Percentiles rank a stretch among this genome's conserved stretches.
These are phyloP conservation scores for Periophthalmodon schlosseri DNA, from an alignment of 2,113 vertebrate genomes.

Conservation along the genomic window DNA sequence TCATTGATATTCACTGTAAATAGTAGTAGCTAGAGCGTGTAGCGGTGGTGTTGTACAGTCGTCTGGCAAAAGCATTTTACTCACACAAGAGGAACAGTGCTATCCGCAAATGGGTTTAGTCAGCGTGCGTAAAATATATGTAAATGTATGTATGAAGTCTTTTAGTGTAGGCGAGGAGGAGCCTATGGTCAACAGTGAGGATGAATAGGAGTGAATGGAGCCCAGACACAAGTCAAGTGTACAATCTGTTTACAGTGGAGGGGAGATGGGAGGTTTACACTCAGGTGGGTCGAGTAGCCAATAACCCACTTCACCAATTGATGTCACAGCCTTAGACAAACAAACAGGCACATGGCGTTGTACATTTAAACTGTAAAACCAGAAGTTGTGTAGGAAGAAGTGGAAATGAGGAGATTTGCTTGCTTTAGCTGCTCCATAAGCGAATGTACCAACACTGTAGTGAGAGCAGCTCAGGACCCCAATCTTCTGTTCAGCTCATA, in stretches of 20 bases:
- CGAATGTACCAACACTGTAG: no score
- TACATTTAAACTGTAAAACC: no score
- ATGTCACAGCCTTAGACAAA: not conserved
- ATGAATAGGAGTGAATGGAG: constrained; percentile 60
- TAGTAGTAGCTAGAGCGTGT: constrained; percentile 32
- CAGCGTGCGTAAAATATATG: constrained; percentile 61
- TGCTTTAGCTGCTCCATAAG: no score
- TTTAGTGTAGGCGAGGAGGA: constrained; percentile 51
- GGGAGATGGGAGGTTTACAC: constrained; percentile 51
- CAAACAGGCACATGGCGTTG: no score
- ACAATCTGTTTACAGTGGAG: constrained; percentile 58
- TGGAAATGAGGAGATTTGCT: no score
- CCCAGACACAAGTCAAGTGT: constrained; percentile 62
- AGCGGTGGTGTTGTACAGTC: constrained; percentile 16
- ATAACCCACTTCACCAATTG: not conserved
- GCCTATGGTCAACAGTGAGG: constrained; percentile 55
- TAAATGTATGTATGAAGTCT: constrained; percentile 71
- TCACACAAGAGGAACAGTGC: constrained; percentile 45
- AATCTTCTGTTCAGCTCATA: no score
- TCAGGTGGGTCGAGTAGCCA: not conserved
- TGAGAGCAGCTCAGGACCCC: no score
- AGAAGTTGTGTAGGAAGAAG: no score
- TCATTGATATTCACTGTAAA: constrained; percentile 11
- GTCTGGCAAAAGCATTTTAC: constrained; percentile 19
- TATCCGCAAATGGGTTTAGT: constrained; percentile 64